phyloP scores from a whole-genome alignment of 2,888 invertebrate species.

The Sceliomorpha sp. region DNA sequence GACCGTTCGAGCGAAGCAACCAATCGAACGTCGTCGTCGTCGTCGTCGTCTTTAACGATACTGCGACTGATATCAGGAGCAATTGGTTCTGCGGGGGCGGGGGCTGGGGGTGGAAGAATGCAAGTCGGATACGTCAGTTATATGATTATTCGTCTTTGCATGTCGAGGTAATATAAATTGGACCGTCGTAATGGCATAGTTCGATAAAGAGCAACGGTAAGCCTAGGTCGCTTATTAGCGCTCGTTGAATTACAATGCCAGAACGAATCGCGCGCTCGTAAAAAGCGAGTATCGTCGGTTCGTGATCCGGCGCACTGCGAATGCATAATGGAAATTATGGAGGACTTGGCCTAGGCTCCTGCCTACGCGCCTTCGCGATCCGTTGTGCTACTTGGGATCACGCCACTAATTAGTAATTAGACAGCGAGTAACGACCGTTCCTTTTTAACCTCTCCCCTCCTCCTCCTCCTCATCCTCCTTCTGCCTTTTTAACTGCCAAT shows the following conservation, averaged over 20 bases:
- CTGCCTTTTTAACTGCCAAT: too few species aligned
- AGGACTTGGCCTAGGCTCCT: conserved; percentile 15
- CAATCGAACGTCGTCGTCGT: too few species aligned
- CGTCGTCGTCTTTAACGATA: too few species aligned
- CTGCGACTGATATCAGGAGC: too few species aligned
- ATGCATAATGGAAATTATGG: conserved; percentile 36
- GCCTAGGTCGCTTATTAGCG: conserved; percentile 45
- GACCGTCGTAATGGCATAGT: conserved; percentile 39
- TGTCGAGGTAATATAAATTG: conserved; percentile 34
- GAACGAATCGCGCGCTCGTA: conserved; percentile 36
- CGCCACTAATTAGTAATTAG: conserved; percentile 49
- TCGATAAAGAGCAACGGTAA: conserved; percentile 40
- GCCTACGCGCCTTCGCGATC: conserved; percentile 14
- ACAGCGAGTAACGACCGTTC: conserved; percentile 34
- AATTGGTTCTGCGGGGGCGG: too few species aligned
- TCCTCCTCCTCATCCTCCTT: background rate
- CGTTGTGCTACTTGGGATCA: conserved; percentile 15
- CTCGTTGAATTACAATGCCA: conserved; percentile 44
- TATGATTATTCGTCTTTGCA: conserved; percentile 32
- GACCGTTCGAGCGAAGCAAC: too few species aligned
- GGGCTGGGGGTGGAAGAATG: too few species aligned
- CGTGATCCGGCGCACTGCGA: conserved; percentile 33
- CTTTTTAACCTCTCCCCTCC: conserved; percentile 1
- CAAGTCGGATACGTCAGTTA: conserved; percentile 49
- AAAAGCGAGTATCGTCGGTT: conserved; percentile 27